phyloP scores from a whole-genome alignment of 2,888 invertebrate genomes.

The Pyralis farinalis region DNA sequence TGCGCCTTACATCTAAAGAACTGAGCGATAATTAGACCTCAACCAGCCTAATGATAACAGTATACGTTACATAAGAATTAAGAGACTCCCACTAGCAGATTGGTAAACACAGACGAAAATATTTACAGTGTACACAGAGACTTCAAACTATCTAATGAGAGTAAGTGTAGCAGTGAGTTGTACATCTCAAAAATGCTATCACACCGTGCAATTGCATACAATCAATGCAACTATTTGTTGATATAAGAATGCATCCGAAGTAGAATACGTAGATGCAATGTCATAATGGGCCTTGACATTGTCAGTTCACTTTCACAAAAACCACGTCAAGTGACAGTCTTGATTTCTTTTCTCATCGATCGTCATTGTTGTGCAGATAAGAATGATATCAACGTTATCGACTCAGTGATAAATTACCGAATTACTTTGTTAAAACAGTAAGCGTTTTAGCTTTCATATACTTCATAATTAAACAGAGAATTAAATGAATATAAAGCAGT shows the following conservation, averaged over 20 bases:
- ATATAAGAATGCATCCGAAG: conserved; percentile 21
- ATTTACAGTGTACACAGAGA: conserved; percentile 3
- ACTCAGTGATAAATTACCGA: too few relatives aligned
- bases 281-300: conserved; percentile 33
- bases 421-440: too few relatives aligned
- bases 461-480: too few relatives aligned
- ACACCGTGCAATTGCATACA: neutral
- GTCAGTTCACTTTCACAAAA: conserved; percentile 37
- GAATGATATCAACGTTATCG: too few relatives aligned
- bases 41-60: conserved; percentile 6
- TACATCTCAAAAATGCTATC: neutral
- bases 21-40: conserved; percentile 16
- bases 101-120: conserved; percentile 1
- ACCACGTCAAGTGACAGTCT: too few relatives aligned
- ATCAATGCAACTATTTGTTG: conserved; percentile 21
- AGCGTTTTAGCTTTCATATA: too few relatives aligned
- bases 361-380: too few relatives aligned
- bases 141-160: neutral
- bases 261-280: conserved; percentile 22
- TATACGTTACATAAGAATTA: conserved; percentile 2
- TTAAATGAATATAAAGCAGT: too few relatives aligned
- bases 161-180: neutral
- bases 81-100: neutral
- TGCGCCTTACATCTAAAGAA: conserved; percentile 18
- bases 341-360: too few relatives aligned